A percentile compares a stretch with the other conserved stretches of the same genome.
Evolutionary conservation across 2,888 invertebrate species (phyloP).

Genomic region (Himalopsyche kuldschensis): DNA sequence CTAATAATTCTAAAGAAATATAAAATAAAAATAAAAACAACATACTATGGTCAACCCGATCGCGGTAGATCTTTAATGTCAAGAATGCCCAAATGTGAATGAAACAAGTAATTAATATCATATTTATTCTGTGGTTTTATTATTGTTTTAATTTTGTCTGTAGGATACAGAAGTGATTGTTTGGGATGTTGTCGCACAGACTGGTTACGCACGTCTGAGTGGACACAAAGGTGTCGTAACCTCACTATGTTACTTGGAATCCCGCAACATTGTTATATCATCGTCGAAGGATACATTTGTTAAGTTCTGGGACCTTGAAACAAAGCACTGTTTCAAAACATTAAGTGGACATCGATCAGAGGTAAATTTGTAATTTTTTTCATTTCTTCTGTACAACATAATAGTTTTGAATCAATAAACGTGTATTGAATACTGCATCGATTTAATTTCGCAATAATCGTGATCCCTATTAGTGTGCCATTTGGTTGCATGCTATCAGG

Average conservation of each 20-base stretch:
- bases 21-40: too few relatives aligned
- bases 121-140: not conserved
- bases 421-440: too few relatives aligned
- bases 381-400: too few relatives aligned
- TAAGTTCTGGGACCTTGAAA: slow-evolving; percentile 96
- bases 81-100: too few relatives aligned
- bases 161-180: slow-evolving; percentile 92
- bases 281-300: slow-evolving; percentile 92
- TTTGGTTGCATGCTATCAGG: too few relatives aligned
- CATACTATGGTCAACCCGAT: too few relatives aligned
- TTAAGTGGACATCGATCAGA: slow-evolving; percentile 86
- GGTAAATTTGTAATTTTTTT: slow-evolving; percentile 49
- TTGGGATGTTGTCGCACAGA: slow-evolving; percentile 92
- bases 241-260: slow-evolving; percentile 72
- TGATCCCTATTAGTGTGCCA: too few relatives aligned
- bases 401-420: too few relatives aligned
- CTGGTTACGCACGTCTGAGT: slow-evolving; percentile 83
- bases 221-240: slow-evolving; percentile 93
- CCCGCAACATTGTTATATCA: slow-evolving; percentile 72
- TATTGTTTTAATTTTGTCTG: slow-evolving; percentile 41
- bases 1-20: too few relatives aligned
- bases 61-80: too few relatives aligned
- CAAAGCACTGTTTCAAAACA: slow-evolving; percentile 94
- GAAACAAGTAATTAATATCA: too few relatives aligned
- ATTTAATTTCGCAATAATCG: too few relatives aligned